These are phyloP conservation scores for Lerema accius DNA, from an alignment of 1,140 invertebrate species.

Conservation along the genomic window DNA sequence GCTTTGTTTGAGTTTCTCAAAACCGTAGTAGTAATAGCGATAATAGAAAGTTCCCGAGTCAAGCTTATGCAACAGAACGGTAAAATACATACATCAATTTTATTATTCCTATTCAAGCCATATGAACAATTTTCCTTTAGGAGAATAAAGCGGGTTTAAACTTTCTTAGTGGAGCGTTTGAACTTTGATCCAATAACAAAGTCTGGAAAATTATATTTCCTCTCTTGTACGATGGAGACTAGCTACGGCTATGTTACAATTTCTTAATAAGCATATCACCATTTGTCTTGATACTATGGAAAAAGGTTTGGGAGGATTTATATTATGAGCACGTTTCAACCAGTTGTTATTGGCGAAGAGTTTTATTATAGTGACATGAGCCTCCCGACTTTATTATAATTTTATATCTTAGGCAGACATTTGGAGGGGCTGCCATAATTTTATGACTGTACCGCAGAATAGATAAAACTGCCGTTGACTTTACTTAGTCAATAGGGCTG, in stretches of 20 bases:
- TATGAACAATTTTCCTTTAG: too few relatives aligned
- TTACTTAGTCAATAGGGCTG: constrained; percentile 20
- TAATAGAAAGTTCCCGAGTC: constrained; percentile 42
- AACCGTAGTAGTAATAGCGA: constrained; percentile 63
- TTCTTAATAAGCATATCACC: constrained; percentile 33
- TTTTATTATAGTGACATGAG: constrained; percentile 8
- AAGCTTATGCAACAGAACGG: too few relatives aligned
- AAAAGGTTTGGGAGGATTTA: constrained; percentile 16
- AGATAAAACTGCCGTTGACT: constrained; percentile 27
- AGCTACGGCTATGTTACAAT: too few relatives aligned
- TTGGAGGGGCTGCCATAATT: constrained; percentile 13
- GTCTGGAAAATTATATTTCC: too few relatives aligned
- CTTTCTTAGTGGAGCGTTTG: too few relatives aligned
- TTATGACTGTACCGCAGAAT: constrained; percentile 23
- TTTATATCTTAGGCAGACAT: neutral
- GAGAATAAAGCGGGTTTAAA: too few relatives aligned
- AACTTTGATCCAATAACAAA: too few relatives aligned
- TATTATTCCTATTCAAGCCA: too few relatives aligned
- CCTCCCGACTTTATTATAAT: neutral
- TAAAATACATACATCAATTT: too few relatives aligned
- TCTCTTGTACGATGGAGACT: too few relatives aligned
- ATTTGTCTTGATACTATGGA: neutral
- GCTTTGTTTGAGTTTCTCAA: constrained; percentile 35
- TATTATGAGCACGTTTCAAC: constrained; percentile 2
- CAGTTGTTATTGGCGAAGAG: neutral